A percentile compares a stretch with the other conserved stretches of the same genome.
Evolutionary conservation across 2,113 vertebrate species (phyloP).

Genomic region (Cyphomyrus discorhynchus): DNA sequence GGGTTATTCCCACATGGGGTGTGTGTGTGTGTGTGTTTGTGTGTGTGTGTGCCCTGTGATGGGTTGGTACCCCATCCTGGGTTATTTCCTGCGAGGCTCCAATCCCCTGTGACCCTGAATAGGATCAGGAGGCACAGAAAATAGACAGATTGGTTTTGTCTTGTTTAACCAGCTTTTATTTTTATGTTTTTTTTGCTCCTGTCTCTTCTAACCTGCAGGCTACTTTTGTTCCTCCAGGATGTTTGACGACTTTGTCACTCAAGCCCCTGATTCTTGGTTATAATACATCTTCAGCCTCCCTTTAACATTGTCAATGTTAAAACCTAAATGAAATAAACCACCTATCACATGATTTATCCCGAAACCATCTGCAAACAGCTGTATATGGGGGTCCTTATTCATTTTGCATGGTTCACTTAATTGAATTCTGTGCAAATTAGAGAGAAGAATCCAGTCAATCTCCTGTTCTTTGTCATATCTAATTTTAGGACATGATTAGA

Average conservation of each 20-base stretch:
- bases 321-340: neutral
- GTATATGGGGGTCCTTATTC: neutral
- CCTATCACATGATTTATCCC: neutral
- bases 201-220: neutral
- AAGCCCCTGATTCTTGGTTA: neutral
- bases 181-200: neutral
- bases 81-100: neutral
- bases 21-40: too few relatives aligned
- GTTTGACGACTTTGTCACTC: neutral
- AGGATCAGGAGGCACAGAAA: neutral
- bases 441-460: neutral
- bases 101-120: neutral
- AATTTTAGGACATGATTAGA: neutral
- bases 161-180: neutral
- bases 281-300: neutral
- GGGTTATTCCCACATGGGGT: too few relatives aligned
- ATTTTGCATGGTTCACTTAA: neutral
- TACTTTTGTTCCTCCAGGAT: neutral
- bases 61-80: neutral
- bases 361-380: neutral
- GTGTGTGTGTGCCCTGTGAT: too few relatives aligned
- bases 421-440: neutral
- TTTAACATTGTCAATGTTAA: neutral
- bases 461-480: neutral
- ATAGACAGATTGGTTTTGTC: neutral